phyloP scores from a whole-genome alignment of 2,797 vertebrate species.

The Anas bernieri region DNA sequence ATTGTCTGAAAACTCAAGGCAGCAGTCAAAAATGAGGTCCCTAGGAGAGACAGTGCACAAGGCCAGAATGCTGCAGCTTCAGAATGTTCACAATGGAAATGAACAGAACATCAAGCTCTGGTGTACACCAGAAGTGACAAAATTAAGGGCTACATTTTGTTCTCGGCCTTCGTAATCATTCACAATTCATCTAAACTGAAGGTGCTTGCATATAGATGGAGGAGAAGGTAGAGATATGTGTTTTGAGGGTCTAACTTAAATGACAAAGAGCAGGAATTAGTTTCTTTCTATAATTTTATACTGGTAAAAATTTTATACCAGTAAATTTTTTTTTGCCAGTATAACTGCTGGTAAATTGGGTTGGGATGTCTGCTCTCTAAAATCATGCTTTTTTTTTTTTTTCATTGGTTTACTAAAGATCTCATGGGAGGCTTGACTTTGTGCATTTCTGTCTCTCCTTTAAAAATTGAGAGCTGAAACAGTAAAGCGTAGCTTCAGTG shows the following conservation, averaged over 20 bases:
- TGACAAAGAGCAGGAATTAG: not conserved
- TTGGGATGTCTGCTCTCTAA: not conserved
- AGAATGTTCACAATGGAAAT: not conserved
- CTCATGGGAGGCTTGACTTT: not conserved
- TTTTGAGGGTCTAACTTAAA: not conserved
- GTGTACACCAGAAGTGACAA: not conserved
- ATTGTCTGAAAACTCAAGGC: slow-evolving; percentile 42
- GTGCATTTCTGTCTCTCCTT: not conserved
- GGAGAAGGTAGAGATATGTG: not conserved
- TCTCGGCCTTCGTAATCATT: not conserved
- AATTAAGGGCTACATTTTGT: not conserved
- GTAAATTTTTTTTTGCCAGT: not conserved
- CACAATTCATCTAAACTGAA: not conserved
- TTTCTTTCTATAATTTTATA: not conserved
- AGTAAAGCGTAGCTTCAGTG: not conserved
- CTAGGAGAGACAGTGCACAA: slow-evolving; percentile 8
- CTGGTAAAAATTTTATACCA: too few species aligned
- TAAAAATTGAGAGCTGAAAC: not conserved
- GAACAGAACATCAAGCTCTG: not conserved
- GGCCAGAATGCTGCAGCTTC: slow-evolving; percentile 31
- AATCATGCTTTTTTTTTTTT: not conserved
- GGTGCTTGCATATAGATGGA: not conserved
- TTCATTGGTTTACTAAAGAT: not conserved
- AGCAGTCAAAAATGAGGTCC: slow-evolving; percentile 6
- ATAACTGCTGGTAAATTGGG: not conserved